Conservation (phyloP, 2,888 invertebrate genomes). For the Macaria notata region DNA sequence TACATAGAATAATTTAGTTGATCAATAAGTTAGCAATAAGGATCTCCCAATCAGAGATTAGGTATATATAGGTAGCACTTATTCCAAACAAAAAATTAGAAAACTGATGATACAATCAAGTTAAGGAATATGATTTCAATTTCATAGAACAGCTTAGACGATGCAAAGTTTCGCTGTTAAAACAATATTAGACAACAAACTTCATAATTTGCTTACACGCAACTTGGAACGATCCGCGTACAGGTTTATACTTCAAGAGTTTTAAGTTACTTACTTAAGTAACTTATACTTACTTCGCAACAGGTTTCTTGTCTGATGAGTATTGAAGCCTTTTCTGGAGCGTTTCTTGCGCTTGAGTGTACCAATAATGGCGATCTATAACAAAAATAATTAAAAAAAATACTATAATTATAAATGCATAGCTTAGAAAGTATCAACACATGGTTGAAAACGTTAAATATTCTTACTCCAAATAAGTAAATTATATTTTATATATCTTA, state of each 20-base stretch:
- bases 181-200: constrained; percentile 20
- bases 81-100: neutral
- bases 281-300: constrained; percentile 69
- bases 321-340: constrained; percentile 78
- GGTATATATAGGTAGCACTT: too few species aligned
- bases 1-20: too few species aligned
- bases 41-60: too few species aligned
- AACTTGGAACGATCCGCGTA: constrained; percentile 10
- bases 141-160: constrained; percentile 14
- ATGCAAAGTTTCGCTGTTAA: constrained; percentile 13
- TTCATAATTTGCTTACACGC: constrained; percentile 14
- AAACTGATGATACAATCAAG: neutral
- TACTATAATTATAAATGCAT: too few species aligned
- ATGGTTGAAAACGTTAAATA: too few species aligned
- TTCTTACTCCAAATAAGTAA: too few species aligned
- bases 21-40: too few species aligned
- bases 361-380: constrained; percentile 82
- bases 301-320: constrained; percentile 70
- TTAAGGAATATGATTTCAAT: constrained; percentile 7
- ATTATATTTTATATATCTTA: too few species aligned
- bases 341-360: constrained; percentile 81
- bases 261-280: constrained; percentile 4
- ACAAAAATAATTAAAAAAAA: too few species aligned
- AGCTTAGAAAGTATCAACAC: too few species aligned
- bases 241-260: constrained; percentile 6